Evolutionary conservation across 2,888 invertebrate species (phyloP).

Genomic region (Scaptomyza caliginosa): DNA sequence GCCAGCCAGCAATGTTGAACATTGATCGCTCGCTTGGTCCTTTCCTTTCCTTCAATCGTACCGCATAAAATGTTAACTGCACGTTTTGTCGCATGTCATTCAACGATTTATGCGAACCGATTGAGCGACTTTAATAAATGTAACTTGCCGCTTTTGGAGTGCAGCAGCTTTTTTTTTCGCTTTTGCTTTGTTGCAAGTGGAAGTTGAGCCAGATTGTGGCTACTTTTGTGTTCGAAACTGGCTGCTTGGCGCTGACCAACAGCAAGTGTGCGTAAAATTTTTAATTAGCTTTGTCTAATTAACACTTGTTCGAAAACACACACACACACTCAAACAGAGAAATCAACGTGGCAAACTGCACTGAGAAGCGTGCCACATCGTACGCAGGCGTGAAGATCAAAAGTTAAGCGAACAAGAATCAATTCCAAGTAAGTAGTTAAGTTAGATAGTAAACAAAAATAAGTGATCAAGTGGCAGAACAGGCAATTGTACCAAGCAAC

Average conservation of each 20-base stretch:
- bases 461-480: background rate
- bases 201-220: slow-evolving; percentile 36
- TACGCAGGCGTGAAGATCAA: slow-evolving; percentile 68
- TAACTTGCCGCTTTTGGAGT: slow-evolving; percentile 69
- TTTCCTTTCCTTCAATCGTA: slow-evolving; percentile 60
- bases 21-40: slow-evolving; percentile 19
- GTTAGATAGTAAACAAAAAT: background rate
- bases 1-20: slow-evolving; percentile 43
- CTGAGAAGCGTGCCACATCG: slow-evolving; percentile 66
- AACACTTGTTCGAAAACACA: slow-evolving; percentile 66
- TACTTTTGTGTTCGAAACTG: slow-evolving; percentile 26
- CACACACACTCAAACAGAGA: slow-evolving; percentile 23
- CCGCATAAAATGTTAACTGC: slow-evolving; percentile 70
- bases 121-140: slow-evolving; percentile 74
- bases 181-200: background rate
- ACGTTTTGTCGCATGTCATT: slow-evolving; percentile 82
- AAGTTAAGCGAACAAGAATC: slow-evolving; percentile 33
- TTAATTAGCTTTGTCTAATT: slow-evolving; percentile 78
- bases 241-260: slow-evolving; percentile 33
- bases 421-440: background rate
- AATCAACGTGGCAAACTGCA: slow-evolving; percentile 16
- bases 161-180: background rate
- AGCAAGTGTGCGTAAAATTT: slow-evolving; percentile 69
- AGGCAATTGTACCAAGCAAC: no score
- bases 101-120: slow-evolving; percentile 74